phyloP scores from a whole-genome alignment of 2,888 invertebrate species.

The Oscheius sp. region DNA sequence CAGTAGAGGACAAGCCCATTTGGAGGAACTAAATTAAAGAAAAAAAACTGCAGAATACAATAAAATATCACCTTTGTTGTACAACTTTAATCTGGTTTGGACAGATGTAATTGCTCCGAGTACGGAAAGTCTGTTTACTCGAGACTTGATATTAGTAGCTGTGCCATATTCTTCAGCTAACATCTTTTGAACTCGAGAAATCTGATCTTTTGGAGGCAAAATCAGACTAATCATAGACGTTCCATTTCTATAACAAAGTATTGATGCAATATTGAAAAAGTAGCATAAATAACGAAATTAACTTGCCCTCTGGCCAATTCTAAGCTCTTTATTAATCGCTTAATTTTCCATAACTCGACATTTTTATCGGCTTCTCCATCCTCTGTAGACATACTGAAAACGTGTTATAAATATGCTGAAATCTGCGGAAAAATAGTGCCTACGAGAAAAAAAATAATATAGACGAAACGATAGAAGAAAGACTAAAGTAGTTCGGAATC shows the following conservation, averaged over 20 bases:
- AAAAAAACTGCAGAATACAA: no score
- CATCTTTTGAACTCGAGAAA: slow-evolving; percentile 99
- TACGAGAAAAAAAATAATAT: no score
- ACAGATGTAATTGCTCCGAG: slow-evolving; percentile 99
- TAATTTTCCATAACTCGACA: slow-evolving; percentile 99
- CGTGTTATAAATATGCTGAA: no score
- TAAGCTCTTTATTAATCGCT: slow-evolving; percentile 98
- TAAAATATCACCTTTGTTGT: slow-evolving; percentile 99
- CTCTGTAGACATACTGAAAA: slow-evolving; percentile 34
- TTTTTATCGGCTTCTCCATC: slow-evolving; percentile 86
- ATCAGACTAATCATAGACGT: slow-evolving; percentile 99
- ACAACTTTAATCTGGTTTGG: slow-evolving; percentile 96
- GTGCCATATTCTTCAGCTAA: slow-evolving; percentile 99
- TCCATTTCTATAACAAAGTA: slow-evolving; percentile 82
- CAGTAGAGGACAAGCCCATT: slow-evolving; percentile 99
- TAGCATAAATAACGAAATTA: slow-evolving; percentile 65
- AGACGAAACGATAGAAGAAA: no score
- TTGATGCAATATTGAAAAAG: no score
- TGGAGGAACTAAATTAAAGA: slow-evolving; percentile 88
- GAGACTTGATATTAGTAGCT: slow-evolving; percentile 98
- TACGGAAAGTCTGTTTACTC: slow-evolving; percentile 97
- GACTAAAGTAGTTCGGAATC: no score
- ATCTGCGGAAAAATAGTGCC: no score
- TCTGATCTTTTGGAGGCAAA: slow-evolving; percentile 99
- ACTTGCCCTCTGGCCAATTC: slow-evolving; percentile 99